These are phyloP conservation scores for Leptatherina wallacei DNA, from an alignment of 2,797 vertebrate species.

Conservation along the genomic window DNA sequence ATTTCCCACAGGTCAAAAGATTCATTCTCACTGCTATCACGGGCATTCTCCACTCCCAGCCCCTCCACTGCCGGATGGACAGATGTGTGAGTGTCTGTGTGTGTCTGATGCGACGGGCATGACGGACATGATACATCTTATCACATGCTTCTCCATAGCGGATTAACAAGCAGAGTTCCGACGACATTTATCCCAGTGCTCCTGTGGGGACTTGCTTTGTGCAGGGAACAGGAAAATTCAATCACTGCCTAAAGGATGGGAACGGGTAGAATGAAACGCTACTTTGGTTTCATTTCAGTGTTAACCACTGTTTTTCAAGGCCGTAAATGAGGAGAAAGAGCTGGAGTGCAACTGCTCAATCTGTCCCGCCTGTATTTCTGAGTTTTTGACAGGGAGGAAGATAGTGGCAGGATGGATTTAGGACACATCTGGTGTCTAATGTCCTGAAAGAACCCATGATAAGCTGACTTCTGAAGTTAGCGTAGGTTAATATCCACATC, in stretches of 20 bases:
- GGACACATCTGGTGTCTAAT: slow-evolving; percentile 29
- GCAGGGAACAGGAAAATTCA: slow-evolving; percentile 83
- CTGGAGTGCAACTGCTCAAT: slow-evolving; percentile 56
- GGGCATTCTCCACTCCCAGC: slow-evolving; percentile 43
- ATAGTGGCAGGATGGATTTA: slow-evolving; percentile 39
- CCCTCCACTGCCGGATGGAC: slow-evolving; percentile 38
- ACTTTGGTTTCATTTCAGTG: slow-evolving; percentile 79
- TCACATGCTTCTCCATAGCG: slow-evolving; percentile 81
- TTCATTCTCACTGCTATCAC: slow-evolving; percentile 41
- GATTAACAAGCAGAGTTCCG: slow-evolving; percentile 77
- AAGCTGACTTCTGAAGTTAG: slow-evolving; percentile 19
- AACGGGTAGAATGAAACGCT: slow-evolving; percentile 78
- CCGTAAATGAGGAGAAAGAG: slow-evolving; percentile 65
- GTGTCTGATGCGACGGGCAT: slow-evolving; percentile 71
- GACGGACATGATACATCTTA: slow-evolving; percentile 81
- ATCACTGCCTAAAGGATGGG: slow-evolving; percentile 82
- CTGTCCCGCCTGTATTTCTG: slow-evolving; percentile 43
- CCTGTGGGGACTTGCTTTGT: slow-evolving; percentile 79
- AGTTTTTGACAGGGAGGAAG: slow-evolving; percentile 32
- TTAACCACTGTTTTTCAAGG: slow-evolving; percentile 73
- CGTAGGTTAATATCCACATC: slow-evolving; percentile 24
- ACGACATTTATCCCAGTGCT: slow-evolving; percentile 68
- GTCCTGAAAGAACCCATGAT: slow-evolving; percentile 25
- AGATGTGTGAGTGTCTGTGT: slow-evolving; percentile 60
- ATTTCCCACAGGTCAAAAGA: slow-evolving; percentile 72